Conservation (phyloP, 2,797 vertebrate genomes). For the Columba guinea region DNA sequence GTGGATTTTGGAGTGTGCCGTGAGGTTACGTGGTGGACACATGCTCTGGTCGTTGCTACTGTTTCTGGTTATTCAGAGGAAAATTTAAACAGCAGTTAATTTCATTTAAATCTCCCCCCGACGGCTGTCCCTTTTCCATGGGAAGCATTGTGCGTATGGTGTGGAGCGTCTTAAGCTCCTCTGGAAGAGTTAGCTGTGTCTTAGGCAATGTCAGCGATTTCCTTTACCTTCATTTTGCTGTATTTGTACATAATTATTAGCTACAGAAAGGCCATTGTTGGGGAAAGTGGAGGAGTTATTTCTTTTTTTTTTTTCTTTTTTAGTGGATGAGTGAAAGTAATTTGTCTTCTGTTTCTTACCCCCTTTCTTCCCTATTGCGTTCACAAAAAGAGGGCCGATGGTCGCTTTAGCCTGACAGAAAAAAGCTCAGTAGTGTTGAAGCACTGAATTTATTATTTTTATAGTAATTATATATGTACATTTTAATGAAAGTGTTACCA, state of each 20-base stretch:
- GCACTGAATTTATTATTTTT: background rate
- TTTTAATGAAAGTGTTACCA: background rate
- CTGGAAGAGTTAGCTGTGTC: background rate
- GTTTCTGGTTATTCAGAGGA: background rate
- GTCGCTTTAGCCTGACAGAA: background rate
- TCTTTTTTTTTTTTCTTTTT: rapidly evolving
- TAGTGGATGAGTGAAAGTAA: background rate
- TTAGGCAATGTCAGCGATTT: background rate
- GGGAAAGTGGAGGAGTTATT: background rate
- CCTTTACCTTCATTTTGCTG: background rate
- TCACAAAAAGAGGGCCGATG: background rate
- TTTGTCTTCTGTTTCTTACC: background rate
- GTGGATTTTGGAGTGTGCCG: background rate
- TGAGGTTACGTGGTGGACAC: background rate
- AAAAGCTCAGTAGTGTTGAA: background rate
- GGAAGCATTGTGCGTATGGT: background rate
- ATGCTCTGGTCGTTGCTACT: background rate
- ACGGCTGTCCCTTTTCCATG: background rate
- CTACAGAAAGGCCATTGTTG: background rate
- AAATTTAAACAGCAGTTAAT: background rate
- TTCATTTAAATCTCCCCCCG: background rate
- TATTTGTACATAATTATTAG: background rate
- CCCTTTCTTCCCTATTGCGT: background rate
- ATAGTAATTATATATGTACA: background rate
- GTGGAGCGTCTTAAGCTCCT: background rate